A percentile compares a stretch with the other conserved stretches of the same genome.
phyloP scores from a whole-genome alignment of 2,113 vertebrate species.

The Carettochelys insculpta region DNA sequence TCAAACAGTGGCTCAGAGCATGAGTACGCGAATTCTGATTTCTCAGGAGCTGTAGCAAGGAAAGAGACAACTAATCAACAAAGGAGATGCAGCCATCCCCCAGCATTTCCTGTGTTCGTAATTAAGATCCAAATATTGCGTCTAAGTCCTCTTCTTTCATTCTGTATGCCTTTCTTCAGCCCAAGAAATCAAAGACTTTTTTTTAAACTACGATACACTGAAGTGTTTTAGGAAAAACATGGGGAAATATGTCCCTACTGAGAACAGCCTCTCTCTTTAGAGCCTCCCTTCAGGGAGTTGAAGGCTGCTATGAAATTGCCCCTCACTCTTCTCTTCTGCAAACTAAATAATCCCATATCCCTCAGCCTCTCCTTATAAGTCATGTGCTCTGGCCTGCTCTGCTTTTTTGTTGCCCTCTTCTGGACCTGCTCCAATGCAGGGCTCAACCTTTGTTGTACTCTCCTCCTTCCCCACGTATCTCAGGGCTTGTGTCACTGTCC shows the following conservation, averaged over 20 bases:
- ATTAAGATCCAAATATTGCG: background rate
- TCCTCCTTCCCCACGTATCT: too few species aligned
- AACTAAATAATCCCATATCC: too few species aligned
- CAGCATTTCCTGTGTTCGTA: background rate
- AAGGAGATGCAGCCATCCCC: background rate
- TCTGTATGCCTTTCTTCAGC: background rate
- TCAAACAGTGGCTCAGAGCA: background rate
- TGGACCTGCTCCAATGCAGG: too few species aligned
- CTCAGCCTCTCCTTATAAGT: too few species aligned
- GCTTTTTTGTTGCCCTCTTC: too few species aligned
- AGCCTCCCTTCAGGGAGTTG: too few species aligned
- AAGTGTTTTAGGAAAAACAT: background rate
- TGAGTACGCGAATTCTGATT: background rate
- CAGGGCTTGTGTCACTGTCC: too few species aligned
- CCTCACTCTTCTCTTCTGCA: too few species aligned
- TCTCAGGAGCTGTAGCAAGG: background rate
- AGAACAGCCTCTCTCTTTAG: too few species aligned
- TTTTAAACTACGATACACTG: background rate
- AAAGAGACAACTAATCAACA: background rate
- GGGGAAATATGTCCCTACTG: rapidly evolving
- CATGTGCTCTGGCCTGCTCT: too few species aligned
- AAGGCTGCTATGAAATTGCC: too few species aligned
- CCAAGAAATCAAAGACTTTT: background rate
- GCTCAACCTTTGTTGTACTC: too few species aligned
- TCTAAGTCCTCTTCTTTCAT: background rate